These are phyloP conservation scores for Condylura cristata DNA, from an alignment of 2,113 vertebrate genomes.

Conservation along the genomic window DNA sequence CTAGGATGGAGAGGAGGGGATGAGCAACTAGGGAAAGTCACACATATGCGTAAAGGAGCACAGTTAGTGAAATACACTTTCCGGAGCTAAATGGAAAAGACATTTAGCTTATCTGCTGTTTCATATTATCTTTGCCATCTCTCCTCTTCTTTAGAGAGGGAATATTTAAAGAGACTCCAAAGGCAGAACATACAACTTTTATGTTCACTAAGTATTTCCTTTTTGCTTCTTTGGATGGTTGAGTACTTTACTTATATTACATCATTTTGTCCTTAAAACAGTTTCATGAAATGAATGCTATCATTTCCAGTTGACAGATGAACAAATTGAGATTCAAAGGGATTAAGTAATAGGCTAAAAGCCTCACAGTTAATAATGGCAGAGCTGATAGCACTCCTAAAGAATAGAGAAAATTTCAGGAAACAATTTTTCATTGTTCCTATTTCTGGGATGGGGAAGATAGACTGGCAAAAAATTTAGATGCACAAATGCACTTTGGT, in stretches of 20 bases:
- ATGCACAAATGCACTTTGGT: constrained; percentile 1
- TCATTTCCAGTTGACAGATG: constrained; percentile 25
- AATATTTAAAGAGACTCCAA: constrained; percentile 26
- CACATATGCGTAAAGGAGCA: neutral
- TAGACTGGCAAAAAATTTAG: neutral
- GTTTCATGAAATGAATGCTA: constrained; percentile 14
- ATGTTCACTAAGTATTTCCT: constrained; percentile 10
- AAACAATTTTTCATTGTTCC: neutral
- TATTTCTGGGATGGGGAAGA: neutral
- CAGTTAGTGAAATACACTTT: neutral
- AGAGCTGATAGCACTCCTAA: neutral
- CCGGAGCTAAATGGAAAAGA: neutral
- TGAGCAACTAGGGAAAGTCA: neutral
- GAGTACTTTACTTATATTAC: constrained; percentile 2
- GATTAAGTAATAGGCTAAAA: constrained; percentile 23
- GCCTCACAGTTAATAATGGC: neutral
- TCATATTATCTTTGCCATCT: neutral
- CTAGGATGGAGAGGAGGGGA: neutral
- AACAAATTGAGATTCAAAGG: constrained; percentile 34
- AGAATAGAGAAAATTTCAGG: constrained; percentile 25
- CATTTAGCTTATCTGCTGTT: neutral
- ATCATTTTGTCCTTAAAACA: neutral
- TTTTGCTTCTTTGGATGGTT: neutral
- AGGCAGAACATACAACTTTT: neutral
- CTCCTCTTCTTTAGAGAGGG: constrained; percentile 18